Evolutionary conservation across 2,888 invertebrate genomes (phyloP), one percentile per base, ranked within the genome.

Genomic region (Aromia moschata): DNA sequence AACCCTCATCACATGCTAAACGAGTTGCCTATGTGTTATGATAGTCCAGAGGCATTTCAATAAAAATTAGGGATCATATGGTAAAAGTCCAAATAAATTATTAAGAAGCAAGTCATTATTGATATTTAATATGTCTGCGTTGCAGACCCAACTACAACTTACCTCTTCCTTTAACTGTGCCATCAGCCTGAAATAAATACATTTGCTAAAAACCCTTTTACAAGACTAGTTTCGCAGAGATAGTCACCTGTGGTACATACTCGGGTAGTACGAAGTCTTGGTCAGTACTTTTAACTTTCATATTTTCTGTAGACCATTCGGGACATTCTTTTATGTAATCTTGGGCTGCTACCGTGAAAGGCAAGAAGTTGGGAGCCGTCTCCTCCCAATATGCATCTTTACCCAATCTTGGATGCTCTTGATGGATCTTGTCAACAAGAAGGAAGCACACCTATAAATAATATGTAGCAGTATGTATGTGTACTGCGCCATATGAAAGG

Each of bases 351-450:
- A 92, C 86, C 0, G 96, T 94, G 78, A 94, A 93, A 0, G 94
- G 94, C 66, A 94, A 79, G 76, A 92, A 90, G 16, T 88, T 67
- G 2, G 77, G 76, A 2, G 73, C 77, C 10, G 70, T 67, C 53
- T 71, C 90, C 74, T 92, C 92, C 94, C 94, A 94, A 76, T 93
- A 94, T 76, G 92, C 92, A 83, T 94, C 94, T 68, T 86, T 88
- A 62, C 93, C 88, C 57, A 94, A 80, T 77, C 92, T 90, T 0
- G 94, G 94, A 81, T 93, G 92, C 75, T 93, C 92, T 78, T 93
- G 90, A 77, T 94, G 94, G 91, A 94, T 94, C 82, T 94, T 94
- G 78, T 95, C 94, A 40, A 95, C 94, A 69, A 94, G 91, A 77
- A 94, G 84, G 80, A 94, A 94, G 12, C 93, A 91, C 10, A 94